Conservation (phyloP, 2,113 vertebrate species). For the Amia ocellicauda region DNA sequence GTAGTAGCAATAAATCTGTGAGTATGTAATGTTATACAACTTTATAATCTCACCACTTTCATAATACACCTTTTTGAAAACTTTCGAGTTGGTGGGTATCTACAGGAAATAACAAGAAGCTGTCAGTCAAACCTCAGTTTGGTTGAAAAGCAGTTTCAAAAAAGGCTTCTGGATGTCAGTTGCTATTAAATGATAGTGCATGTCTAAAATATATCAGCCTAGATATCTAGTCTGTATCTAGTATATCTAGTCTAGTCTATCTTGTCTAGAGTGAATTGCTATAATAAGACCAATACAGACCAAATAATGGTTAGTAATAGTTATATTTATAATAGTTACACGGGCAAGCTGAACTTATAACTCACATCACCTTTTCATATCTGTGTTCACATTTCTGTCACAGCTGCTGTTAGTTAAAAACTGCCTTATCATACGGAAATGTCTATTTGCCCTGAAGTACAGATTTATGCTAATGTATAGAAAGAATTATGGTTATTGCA, state of each 20-base stretch:
- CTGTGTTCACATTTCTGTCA: not conserved
- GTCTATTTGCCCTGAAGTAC: not conserved
- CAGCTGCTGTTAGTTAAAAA: constrained; percentile 4
- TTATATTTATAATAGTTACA: not conserved
- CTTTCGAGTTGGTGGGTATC: not conserved
- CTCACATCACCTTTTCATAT: not conserved
- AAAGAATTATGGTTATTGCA: not conserved
- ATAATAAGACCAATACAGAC: too few species aligned
- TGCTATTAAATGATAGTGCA: not conserved
- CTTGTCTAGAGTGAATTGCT: too few species aligned
- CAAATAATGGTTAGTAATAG: too few species aligned
- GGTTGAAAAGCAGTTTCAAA: not conserved
- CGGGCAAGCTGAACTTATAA: not conserved
- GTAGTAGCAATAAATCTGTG: too few species aligned
- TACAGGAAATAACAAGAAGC: constrained; percentile 3
- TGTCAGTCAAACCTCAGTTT: not conserved
- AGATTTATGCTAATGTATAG: not conserved
- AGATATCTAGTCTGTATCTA: not conserved
- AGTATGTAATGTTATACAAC: too few species aligned
- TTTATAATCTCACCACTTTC: not conserved
- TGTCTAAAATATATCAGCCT: not conserved
- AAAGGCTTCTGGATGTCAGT: not conserved
- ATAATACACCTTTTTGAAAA: not conserved
- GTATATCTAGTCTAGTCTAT: too few species aligned
- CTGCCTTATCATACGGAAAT: not conserved